Percentiles rank a stretch among this genome's conserved stretches.
Evolutionary conservation across 2,888 invertebrate genomes (phyloP).

Genomic region (Phania funesta): DNA sequence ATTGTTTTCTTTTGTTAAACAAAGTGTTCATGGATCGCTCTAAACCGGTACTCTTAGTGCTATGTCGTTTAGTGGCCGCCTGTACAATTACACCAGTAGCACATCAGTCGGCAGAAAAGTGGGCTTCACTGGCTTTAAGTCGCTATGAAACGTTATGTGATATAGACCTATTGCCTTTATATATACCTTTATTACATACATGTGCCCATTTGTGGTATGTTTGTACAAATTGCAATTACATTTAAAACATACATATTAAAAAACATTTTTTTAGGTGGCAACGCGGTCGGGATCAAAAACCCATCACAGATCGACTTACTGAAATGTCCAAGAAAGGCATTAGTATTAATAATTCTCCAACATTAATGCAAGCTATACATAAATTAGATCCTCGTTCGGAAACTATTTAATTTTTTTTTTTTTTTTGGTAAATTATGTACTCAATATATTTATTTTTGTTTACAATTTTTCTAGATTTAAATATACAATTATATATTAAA

Average conservation of each 20-base stretch:
- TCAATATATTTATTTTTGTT: constrained; percentile 21
- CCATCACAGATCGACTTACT: constrained; percentile 83
- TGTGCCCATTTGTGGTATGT: constrained; percentile 85
- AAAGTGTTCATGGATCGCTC: constrained; percentile 85
- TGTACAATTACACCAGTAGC: constrained; percentile 81
- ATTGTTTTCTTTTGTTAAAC: constrained; percentile 85
- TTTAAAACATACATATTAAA: neutral
- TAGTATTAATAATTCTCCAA: constrained; percentile 83
- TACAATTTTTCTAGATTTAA: constrained; percentile 38
- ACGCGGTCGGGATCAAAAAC: constrained; percentile 83
- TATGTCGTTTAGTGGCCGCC: constrained; percentile 86
- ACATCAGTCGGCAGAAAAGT: constrained; percentile 84
- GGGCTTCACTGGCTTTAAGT: constrained; percentile 86
- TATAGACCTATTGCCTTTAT: constrained; percentile 85
- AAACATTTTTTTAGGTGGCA: constrained; percentile 81
- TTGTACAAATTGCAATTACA: neutral
- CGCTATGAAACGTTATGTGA: constrained; percentile 88
- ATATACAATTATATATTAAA: constrained; percentile 4
- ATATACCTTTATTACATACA: constrained; percentile 85
- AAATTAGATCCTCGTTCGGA: constrained; percentile 81
- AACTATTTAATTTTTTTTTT: constrained; percentile 71
- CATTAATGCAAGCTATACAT: constrained; percentile 85
- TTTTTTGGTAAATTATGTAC: neutral
- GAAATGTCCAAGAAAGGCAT: constrained; percentile 85
- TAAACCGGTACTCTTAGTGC: constrained; percentile 84